These are phyloP conservation scores for Trematocara nigrifrons DNA, from an alignment of 2,113 vertebrate species.

Conservation along the genomic window DNA sequence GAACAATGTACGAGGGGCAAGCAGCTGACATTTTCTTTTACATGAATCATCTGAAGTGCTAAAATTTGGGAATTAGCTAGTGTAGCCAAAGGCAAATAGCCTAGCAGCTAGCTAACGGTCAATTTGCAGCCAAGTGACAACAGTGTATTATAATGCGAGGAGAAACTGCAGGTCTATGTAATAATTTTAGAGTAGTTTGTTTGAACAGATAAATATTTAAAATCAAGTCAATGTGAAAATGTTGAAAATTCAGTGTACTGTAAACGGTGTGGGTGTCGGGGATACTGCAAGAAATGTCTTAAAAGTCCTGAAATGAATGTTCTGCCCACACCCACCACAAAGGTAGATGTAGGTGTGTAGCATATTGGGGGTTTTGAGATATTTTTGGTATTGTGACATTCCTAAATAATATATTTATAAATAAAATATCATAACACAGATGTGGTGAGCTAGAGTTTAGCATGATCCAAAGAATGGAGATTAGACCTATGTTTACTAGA, in stretches of 20 bases:
- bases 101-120: background rate
- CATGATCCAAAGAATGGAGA: background rate
- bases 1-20: background rate
- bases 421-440: background rate
- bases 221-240: background rate
- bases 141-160: accelerated
- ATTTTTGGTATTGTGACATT: background rate
- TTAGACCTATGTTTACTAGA: background rate
- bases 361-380: background rate
- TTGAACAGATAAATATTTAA: background rate
- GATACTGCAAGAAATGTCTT: background rate
- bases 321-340: background rate
- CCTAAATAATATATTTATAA: background rate
- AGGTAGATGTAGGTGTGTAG: background rate
- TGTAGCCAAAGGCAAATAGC: background rate
- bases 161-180: background rate
- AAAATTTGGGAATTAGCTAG: background rate
- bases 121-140: background rate
- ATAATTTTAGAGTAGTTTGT: background rate
- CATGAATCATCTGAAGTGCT: background rate
- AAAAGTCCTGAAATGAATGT: background rate
- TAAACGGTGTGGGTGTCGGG: accelerated
- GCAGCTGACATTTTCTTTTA: background rate
- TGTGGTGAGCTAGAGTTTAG: background rate
- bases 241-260: background rate